Conservation (phyloP, 2,113 vertebrate species). For the Lipotes vexillifer region DNA sequence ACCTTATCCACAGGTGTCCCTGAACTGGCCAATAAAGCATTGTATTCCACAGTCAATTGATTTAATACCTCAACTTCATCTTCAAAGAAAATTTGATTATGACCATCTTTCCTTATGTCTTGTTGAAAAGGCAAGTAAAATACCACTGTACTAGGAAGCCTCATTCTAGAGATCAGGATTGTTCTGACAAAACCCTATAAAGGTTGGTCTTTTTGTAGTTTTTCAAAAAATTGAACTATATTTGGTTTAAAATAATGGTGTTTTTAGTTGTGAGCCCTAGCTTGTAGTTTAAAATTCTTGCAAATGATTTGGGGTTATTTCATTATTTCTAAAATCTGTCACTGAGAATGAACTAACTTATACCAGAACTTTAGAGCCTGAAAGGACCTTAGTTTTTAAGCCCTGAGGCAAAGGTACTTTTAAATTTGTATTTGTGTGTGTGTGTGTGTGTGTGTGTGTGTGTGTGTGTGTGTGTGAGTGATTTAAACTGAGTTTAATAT, state of each 20-base stretch:
- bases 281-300: constrained; percentile 6
- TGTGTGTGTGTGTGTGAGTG: not conserved
- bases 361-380: not conserved
- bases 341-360: not conserved
- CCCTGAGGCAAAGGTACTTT: not conserved
- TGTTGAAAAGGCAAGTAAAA: constrained; percentile 1
- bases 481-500: not conserved
- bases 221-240: not conserved
- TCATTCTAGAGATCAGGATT: not conserved
- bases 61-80: not conserved
- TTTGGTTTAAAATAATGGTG: not conserved
- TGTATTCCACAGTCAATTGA: not conserved
- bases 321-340: not conserved
- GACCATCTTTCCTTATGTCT: not conserved
- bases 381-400: not conserved
- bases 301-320: not conserved
- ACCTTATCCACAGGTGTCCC: not conserved
- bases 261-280: not conserved
- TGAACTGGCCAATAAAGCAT: not conserved
- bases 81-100: not conserved
- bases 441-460: not conserved
- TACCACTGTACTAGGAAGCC: not conserved
- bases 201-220: not conserved
- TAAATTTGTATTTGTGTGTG: not conserved
- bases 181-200: not conserved